Percentiles rank a stretch among this genome's conserved stretches.
phyloP scores from a whole-genome alignment of 2,113 vertebrate genomes.

The Opisthocomus hoazin region DNA sequence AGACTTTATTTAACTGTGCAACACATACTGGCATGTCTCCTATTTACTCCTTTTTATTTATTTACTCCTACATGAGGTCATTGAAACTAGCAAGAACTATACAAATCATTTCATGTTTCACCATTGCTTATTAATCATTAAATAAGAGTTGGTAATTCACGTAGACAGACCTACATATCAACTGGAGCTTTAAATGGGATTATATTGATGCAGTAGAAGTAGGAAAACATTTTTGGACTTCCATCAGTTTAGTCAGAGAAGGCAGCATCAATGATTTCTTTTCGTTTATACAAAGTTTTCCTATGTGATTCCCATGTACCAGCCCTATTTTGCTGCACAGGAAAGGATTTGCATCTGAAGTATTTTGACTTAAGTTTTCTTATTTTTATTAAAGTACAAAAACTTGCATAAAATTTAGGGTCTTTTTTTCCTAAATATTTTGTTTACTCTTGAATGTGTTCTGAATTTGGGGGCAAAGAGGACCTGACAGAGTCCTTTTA shows the following conservation, averaged over 20 bases:
- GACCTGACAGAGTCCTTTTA: not conserved
- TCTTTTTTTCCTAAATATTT: not conserved
- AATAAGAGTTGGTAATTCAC: not conserved
- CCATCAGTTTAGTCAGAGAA: not conserved
- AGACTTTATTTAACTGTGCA: not conserved
- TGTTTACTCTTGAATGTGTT: not conserved
- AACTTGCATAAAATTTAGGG: not conserved
- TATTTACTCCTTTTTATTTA: not conserved
- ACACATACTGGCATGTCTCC: not conserved
- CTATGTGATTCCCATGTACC: not conserved
- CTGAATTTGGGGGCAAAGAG: not conserved
- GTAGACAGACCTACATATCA: not conserved
- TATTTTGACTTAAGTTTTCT: not conserved
- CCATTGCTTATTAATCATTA: not conserved
- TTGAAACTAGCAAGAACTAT: not conserved
- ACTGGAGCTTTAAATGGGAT: not conserved
- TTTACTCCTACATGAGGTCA: not conserved
- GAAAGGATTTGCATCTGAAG: not conserved
- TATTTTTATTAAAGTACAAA: not conserved
- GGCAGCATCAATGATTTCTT: not conserved
- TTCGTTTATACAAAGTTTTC: not conserved
- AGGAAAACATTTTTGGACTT: not conserved
- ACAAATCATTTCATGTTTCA: not conserved
- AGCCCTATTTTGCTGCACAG: not conserved
- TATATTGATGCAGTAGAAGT: not conserved